Percentiles rank a stretch among this genome's conserved stretches.
These are phyloP conservation scores for Hydrotaea cyrtoneurina DNA, from an alignment of 2,888 invertebrate species.

Conservation along the genomic window DNA sequence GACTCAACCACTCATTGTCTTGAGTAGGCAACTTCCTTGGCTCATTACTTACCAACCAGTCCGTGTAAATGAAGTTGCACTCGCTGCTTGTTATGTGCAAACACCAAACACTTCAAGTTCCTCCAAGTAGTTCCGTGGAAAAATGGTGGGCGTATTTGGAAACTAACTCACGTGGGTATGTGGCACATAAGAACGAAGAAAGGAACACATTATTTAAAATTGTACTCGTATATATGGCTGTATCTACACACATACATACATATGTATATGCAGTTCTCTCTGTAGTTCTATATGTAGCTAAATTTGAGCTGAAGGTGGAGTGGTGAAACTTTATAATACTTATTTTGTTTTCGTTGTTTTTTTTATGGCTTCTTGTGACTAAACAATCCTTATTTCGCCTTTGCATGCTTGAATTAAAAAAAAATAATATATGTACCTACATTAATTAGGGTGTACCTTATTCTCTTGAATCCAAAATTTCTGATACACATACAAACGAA, in stretches of 20 bases:
- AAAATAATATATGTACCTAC: too few relatives aligned
- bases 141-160: conserved; percentile 50
- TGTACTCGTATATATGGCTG: conserved; percentile 6
- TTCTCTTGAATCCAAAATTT: too few relatives aligned
- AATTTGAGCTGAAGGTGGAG: background rate
- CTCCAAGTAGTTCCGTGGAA: background rate
- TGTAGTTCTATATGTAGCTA: background rate
- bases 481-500: too few relatives aligned
- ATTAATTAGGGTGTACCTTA: too few relatives aligned
- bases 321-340: background rate
- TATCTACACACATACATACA: background rate
- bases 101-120: background rate
- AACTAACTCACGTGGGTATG: conserved; percentile 34
- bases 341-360: background rate
- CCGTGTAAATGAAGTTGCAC: conserved; percentile 22
- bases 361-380: conserved; percentile 15
- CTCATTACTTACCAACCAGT: conserved; percentile 18
- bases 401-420: background rate
- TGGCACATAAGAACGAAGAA: conserved; percentile 33
- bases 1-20: conserved; percentile 9
- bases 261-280: background rate
- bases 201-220: conserved; percentile 20
- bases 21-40: conserved; percentile 20
- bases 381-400: conserved; percentile 17
- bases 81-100: conserved; percentile 5